phyloP scores from a whole-genome alignment of 2,113 vertebrate genomes.

The Chunga burmeisteri region DNA sequence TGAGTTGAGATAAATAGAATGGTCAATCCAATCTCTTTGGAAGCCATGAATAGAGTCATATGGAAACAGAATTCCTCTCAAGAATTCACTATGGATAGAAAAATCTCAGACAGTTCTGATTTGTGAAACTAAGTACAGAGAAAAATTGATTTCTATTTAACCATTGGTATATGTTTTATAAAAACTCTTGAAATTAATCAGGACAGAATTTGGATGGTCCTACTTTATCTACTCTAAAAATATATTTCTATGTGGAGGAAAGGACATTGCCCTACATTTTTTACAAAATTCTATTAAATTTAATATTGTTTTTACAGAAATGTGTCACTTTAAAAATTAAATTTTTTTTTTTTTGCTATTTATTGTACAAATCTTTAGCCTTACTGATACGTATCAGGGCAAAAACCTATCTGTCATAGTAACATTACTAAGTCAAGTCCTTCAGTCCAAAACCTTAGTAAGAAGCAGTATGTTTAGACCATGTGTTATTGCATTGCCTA shows the following conservation, averaged over 20 bases:
- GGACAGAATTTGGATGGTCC: not conserved
- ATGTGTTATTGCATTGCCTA: not conserved
- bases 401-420: not conserved
- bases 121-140: not conserved
- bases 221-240: not conserved
- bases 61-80: not conserved
- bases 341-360: not conserved
- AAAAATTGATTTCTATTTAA: not conserved
- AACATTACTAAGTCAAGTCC: not conserved
- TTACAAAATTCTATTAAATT: not conserved
- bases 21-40: not conserved
- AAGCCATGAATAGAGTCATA: not conserved
- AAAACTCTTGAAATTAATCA: not conserved
- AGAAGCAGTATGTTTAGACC: not conserved
- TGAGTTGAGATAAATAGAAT: not conserved
- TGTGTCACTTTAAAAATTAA: rapidly evolving
- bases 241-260: rapidly evolving
- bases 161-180: rapidly evolving
- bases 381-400: not conserved
- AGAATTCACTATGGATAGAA: not conserved
- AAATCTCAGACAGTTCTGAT: not conserved
- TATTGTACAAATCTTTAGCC: not conserved
- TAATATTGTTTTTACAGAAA: not conserved
- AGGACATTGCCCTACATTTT: not conserved
- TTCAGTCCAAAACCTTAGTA: not conserved